phyloP scores from a whole-genome alignment of 2,797 vertebrate species.

The Phaenicophaeus curvirostris region DNA sequence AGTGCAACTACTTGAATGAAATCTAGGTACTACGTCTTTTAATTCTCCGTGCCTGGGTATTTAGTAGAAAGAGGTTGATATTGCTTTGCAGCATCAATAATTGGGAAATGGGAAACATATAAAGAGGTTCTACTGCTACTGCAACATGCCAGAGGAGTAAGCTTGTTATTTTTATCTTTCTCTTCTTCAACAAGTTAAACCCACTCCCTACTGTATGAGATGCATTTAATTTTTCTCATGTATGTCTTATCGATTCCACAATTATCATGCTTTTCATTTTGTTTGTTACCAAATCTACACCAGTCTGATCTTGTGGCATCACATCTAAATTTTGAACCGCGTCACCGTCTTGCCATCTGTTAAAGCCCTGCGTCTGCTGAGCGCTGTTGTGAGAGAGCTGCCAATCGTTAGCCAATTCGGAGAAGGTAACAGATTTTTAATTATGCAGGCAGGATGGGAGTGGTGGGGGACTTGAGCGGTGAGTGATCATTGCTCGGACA shows the following conservation, averaged over 20 bases:
- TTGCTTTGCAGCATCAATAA: not conserved
- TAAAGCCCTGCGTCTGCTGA: not conserved
- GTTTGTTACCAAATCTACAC: not conserved
- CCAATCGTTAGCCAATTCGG: not conserved
- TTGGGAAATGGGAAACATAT: not conserved
- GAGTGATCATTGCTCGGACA: not conserved
- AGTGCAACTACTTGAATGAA: not conserved
- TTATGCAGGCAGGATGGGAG: conserved; percentile 33
- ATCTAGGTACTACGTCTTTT: not conserved
- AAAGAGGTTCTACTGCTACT: not conserved
- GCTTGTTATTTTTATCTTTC: not conserved
- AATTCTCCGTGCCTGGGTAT: not conserved
- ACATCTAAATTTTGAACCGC: not conserved
- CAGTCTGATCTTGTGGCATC: not conserved
- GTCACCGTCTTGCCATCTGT: conserved; percentile 50
- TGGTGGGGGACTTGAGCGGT: not conserved
- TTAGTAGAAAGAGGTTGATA: not conserved
- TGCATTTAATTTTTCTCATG: not conserved
- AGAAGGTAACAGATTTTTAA: conserved; percentile 53
- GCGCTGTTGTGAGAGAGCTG: not conserved
- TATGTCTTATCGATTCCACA: not conserved
- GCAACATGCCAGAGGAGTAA: not conserved
- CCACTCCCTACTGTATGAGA: not conserved
- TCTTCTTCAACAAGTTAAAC: not conserved
- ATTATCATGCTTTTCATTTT: not conserved